Conservation (phyloP, 2,797 vertebrate species). For the Chelon labrosus region DNA sequence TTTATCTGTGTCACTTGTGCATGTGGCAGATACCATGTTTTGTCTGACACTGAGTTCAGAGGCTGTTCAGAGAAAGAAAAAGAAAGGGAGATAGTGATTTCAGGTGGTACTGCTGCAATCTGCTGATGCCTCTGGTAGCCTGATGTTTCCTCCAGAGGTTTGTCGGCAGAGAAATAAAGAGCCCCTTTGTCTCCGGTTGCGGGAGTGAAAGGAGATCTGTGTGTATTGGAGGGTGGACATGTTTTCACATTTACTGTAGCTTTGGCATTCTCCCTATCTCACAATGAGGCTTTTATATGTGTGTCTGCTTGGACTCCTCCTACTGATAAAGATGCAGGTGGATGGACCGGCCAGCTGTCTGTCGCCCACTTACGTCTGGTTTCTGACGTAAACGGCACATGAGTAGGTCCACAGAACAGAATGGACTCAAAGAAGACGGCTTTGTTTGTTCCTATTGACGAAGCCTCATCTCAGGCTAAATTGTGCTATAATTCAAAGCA, state of each 20-base stretch:
- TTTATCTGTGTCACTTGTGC: conserved; percentile 43
- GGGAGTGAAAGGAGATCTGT: conserved; percentile 68
- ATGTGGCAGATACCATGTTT: conserved; percentile 49
- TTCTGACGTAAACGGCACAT: conserved; percentile 50
- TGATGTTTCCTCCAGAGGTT: conserved; percentile 53
- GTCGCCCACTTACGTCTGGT: conserved; percentile 41
- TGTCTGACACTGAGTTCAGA: conserved; percentile 28
- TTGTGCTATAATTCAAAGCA: conserved; percentile 33
- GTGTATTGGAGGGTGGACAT: conserved; percentile 65
- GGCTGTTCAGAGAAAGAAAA: background rate
- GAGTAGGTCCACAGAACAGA: conserved; percentile 19
- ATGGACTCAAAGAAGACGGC: conserved; percentile 40
- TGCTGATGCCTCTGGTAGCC: conserved; percentile 31
- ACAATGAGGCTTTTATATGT: conserved; percentile 79
- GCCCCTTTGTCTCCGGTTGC: conserved; percentile 66
- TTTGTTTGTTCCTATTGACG: conserved; percentile 38
- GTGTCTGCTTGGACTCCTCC: conserved; percentile 29
- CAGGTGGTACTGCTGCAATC: conserved; percentile 21
- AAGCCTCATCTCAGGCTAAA: conserved; percentile 10
- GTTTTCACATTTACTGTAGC: conserved; percentile 74
- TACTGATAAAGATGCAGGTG: conserved; percentile 69
- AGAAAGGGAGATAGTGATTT: background rate
- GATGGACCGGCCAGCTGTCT: conserved; percentile 42
- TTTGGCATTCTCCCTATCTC: conserved; percentile 61
- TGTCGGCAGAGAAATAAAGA: conserved; percentile 60